A percentile compares a stretch with the other conserved stretches of the same genome.
Conservation (phyloP, 2,113 vertebrate genomes). For the human (Homo sapiens) region DNA sequence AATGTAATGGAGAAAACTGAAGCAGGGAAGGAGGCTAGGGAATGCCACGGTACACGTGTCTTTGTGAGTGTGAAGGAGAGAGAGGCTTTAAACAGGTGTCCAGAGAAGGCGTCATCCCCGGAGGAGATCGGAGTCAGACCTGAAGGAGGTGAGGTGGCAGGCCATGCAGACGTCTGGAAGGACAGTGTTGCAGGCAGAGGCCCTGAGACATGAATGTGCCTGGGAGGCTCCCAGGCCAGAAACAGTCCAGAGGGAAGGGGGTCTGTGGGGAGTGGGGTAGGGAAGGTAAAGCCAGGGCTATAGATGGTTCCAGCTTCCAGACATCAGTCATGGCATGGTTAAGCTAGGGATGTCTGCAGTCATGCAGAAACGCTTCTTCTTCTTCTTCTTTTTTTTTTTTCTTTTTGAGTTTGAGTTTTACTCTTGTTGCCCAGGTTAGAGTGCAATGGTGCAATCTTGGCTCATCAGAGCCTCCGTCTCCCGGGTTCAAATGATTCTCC, state of each 20-base stretch:
- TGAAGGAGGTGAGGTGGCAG: neutral
- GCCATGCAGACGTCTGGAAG: neutral
- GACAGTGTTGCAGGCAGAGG: neutral
- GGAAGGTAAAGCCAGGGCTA: no score
- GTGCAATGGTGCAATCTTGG: no score
- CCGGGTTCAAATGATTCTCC: no score
- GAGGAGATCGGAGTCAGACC: neutral
- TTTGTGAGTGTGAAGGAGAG: neutral
- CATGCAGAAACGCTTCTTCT: neutral
- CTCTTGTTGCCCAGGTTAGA: no score
- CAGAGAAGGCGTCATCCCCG: neutral
- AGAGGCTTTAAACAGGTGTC: neutral
- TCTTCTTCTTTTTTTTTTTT: no score
- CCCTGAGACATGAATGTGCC: neutral
- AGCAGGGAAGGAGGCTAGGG: neutral
- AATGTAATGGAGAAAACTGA: neutral
- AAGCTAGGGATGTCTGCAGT: neutral
- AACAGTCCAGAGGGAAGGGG: neutral
- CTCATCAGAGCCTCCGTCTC: no score
- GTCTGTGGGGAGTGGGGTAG: fast-evolving
- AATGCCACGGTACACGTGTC: neutral
- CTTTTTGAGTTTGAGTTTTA: no score
- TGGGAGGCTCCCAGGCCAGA: neutral
- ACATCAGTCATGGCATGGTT: neutral
- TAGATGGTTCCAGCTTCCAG: neutral